Conservation (phyloP, 2,888 invertebrate species). For the Drosophila nr. fundita region DNA sequence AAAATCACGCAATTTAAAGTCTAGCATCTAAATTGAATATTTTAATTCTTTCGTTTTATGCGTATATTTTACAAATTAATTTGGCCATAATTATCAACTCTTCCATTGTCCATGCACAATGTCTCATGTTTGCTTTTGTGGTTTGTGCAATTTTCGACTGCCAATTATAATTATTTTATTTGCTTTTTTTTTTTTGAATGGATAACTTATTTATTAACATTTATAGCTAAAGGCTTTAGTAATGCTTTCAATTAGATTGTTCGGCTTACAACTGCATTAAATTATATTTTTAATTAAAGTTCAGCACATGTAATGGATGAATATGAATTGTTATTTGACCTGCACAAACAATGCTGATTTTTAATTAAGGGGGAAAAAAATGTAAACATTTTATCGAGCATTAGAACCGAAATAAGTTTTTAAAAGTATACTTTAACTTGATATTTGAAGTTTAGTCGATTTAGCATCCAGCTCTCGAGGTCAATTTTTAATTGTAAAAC, state of each 20-base stretch:
- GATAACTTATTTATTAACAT: background rate
- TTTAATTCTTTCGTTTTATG: slow-evolving; percentile 18
- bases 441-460: background rate
- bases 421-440: background rate
- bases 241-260: background rate
- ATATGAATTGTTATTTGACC: background rate
- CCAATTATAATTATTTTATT: background rate
- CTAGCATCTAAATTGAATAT: slow-evolving; percentile 11
- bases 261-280: background rate
- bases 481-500: background rate
- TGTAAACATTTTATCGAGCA: background rate
- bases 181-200: too few relatives aligned
- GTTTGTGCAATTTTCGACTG: background rate
- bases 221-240: background rate
- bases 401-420: background rate
- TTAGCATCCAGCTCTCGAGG: background rate
- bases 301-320: background rate
- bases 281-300: background rate
- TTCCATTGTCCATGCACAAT: background rate
- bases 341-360: background rate
- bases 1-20: slow-evolving; percentile 29
- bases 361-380: background rate
- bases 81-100: background rate
- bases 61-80: background rate
- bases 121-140: slow-evolving; percentile 2